Conservation (phyloP, 2,888 invertebrate species). For the Piscicola geometra region DNA sequence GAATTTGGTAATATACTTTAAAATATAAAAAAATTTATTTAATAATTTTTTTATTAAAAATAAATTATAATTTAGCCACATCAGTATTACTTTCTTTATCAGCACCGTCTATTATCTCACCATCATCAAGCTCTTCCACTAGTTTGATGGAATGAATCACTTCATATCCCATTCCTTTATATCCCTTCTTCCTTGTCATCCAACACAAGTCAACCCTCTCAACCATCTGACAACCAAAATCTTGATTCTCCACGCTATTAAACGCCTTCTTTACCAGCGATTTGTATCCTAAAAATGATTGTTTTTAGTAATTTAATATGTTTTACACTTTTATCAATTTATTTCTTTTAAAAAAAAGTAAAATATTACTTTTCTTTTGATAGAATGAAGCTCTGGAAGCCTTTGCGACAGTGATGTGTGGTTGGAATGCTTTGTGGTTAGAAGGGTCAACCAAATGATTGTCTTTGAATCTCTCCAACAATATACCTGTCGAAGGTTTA, state of each 20-base stretch:
- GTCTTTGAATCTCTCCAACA: neutral
- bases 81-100: no score
- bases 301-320: neutral
- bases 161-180: neutral
- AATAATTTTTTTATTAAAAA: no score
- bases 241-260: neutral
- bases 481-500: neutral
- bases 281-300: neutral
- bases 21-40: no score
- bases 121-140: neutral
- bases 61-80: no score
- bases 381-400: neutral
- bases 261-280: neutral
- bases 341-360: neutral
- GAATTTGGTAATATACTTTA: no score
- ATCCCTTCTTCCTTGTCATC: neutral
- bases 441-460: neutral
- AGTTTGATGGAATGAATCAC: neutral
- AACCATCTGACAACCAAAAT: neutral
- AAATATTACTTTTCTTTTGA: neutral
- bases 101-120: no score
- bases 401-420: conserved; percentile 1
- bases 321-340: neutral
- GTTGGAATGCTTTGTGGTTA: neutral
- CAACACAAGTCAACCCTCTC: conserved; percentile 2